Evolutionary conservation across 2,113 vertebrate genomes (phyloP).

Genomic region (Echinops telfairi): DNA sequence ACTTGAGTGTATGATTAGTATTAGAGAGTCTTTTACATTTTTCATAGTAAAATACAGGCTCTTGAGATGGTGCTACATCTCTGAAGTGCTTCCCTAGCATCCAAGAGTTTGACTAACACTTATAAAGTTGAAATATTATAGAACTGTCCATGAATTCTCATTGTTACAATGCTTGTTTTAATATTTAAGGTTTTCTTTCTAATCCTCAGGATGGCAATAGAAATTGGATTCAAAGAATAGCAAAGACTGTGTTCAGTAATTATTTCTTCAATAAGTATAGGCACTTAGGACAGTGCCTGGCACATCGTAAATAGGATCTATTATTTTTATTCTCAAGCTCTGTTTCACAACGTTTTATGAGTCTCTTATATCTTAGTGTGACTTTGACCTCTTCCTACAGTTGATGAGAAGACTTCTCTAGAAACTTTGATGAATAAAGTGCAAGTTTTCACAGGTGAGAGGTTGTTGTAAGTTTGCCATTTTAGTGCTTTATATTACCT

Average conservation of each 20-base stretch:
- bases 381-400: conserved; percentile 33
- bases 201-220: background rate
- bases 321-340: background rate
- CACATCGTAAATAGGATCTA: background rate
- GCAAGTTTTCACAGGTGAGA: conserved; percentile 40
- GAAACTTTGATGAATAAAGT: background rate
- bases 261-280: background rate
- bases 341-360: background rate
- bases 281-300: background rate
- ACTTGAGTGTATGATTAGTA: background rate
- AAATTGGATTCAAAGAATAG: background rate
- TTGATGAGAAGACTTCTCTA: conserved; percentile 19
- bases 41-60: background rate
- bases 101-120: background rate
- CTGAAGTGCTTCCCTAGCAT: background rate
- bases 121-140: background rate
- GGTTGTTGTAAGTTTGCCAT: background rate
- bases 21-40: background rate
- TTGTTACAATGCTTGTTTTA: background rate
- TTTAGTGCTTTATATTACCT: background rate
- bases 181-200: background rate
- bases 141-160: background rate
- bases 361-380: background rate
- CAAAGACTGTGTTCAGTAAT: background rate
- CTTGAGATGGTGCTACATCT: background rate